These are phyloP conservation scores for Xiphophorus hellerii DNA, from an alignment of 2,113 vertebrate species.

Conservation along the genomic window DNA sequence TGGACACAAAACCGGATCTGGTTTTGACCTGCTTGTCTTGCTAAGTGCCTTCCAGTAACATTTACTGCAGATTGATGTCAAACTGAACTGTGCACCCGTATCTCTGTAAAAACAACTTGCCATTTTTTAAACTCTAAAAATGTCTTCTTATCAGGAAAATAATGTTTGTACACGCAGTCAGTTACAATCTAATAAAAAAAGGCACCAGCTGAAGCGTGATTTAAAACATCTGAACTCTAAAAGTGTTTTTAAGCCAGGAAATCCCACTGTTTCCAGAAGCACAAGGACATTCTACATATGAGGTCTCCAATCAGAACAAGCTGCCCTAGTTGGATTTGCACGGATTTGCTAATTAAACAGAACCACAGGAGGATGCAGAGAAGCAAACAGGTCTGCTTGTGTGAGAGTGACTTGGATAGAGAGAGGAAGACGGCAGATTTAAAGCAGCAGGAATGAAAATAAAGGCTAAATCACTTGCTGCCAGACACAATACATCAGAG, in stretches of 20 bases:
- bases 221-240: conserved; percentile 18
- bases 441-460: conserved; percentile 22
- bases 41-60: neutral
- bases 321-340: conserved; percentile 66
- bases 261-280: conserved; percentile 5
- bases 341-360: conserved; percentile 69
- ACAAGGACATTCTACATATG: conserved; percentile 47
- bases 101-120: neutral
- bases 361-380: conserved; percentile 51
- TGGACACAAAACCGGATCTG: neutral
- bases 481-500: conserved; percentile 12
- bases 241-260: conserved; percentile 5
- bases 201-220: neutral
- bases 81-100: neutral
- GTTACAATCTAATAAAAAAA: neutral
- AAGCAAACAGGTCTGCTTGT: conserved; percentile 24
- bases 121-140: neutral
- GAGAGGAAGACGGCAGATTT: conserved; percentile 19
- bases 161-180: neutral
- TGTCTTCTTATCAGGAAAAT: neutral
- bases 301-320: conserved; percentile 47
- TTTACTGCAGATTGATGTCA: neutral
- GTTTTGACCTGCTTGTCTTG: neutral
- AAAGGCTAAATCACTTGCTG: conserved; percentile 17
- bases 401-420: conserved; percentile 34